Evolutionary conservation across 2,797 vertebrate species (phyloP).

Genomic region (Chelidonichthys spinosus): DNA sequence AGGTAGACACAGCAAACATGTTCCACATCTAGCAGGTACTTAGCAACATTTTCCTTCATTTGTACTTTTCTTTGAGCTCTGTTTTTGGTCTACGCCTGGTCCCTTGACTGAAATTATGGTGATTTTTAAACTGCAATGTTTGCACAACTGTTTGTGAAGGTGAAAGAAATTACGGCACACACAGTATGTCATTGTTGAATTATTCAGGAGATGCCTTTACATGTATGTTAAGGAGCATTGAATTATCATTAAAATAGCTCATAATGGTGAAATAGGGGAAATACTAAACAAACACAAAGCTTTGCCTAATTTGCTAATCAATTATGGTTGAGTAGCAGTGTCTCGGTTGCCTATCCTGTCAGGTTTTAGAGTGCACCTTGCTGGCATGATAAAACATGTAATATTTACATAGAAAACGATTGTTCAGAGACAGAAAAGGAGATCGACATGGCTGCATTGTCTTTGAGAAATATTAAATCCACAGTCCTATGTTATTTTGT

Average conservation of each 20-base stretch:
- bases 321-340: neutral
- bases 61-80: neutral
- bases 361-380: neutral
- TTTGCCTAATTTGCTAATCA: neutral
- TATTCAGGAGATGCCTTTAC: neutral
- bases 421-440: neutral
- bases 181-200: no score
- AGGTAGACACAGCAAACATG: neutral
- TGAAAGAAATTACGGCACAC: no score
- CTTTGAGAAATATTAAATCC: neutral
- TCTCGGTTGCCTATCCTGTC: neutral
- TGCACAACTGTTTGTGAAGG: neutral
- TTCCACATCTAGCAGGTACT: neutral
- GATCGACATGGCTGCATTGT: neutral
- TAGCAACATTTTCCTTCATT: neutral
- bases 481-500: neutral
- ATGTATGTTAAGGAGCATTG: no score
- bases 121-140: neutral
- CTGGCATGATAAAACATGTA: neutral
- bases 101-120: neutral
- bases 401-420: neutral
- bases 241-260: neutral
- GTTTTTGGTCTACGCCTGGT: neutral
- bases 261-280: neutral
- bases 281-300: neutral